A percentile compares a stretch with the other conserved stretches of the same genome.
These are phyloP conservation scores for Drosophila emarginata DNA, from an alignment of 2,888 invertebrate genomes.

Conservation along the genomic window DNA sequence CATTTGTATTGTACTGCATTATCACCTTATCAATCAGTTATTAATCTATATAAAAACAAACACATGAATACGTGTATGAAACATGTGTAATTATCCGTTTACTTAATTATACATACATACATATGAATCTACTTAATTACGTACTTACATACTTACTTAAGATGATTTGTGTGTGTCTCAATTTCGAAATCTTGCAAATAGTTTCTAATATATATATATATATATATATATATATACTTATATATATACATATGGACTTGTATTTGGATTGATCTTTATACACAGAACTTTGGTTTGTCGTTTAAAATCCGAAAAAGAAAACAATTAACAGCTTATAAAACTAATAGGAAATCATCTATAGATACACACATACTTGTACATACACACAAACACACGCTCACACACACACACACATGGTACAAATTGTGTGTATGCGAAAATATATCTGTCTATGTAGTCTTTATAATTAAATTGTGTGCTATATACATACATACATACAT, in stretches of 20 bases:
- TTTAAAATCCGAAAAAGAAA: neutral
- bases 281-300: neutral
- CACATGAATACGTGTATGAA: slow-evolving; percentile 45
- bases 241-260: too few species aligned
- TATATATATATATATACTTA: too few species aligned
- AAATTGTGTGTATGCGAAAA: neutral
- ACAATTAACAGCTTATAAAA: neutral
- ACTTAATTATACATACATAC: slow-evolving; percentile 37
- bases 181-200: neutral
- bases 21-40: slow-evolving; percentile 26
- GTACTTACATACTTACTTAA: slow-evolving; percentile 22
- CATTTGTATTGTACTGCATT: too few species aligned
- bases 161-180: slow-evolving; percentile 6
- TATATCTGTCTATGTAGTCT: slow-evolving; percentile 16
- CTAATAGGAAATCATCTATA: neutral
- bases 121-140: slow-evolving; percentile 34
- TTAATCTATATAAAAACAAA: slow-evolving; percentile 10
- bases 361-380: slow-evolving; percentile 16
- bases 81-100: slow-evolving; percentile 30
- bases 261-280: neutral
- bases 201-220: slow-evolving; percentile 25
- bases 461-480: too few species aligned
- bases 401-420: slow-evolving; percentile 29
- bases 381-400: slow-evolving; percentile 32
- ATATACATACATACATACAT: too few species aligned